phyloP scores from a whole-genome alignment of 2,888 invertebrate species.

The Acrobeloides nanus region DNA sequence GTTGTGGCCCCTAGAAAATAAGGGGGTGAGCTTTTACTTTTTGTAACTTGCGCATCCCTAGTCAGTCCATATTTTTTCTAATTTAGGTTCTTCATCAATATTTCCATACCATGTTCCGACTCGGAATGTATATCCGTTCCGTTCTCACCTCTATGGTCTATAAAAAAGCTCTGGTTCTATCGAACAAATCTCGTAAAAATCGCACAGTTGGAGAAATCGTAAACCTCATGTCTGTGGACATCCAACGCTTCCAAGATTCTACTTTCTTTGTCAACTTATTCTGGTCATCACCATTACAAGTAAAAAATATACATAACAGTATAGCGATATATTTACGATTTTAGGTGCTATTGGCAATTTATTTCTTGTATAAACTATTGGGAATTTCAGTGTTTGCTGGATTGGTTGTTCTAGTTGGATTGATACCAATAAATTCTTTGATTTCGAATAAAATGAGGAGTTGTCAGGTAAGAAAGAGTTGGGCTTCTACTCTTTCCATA shows the following conservation, averaged over 20 bases:
- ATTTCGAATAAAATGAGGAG: conserved; percentile 47
- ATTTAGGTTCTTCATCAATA: conserved; percentile 68
- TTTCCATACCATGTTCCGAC: conserved; percentile 71
- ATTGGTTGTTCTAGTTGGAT: conserved; percentile 82
- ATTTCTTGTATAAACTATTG: conserved; percentile 57
- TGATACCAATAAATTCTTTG: conserved; percentile 62
- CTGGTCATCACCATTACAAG: conserved; percentile 54
- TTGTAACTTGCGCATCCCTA: no score
- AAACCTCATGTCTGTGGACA: conserved; percentile 60
- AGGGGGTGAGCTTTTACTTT: no score
- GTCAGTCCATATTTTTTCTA: no score
- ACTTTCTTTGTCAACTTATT: conserved; percentile 53
- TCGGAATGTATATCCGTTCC: conserved; percentile 71
- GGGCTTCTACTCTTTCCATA: no score
- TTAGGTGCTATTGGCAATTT: conserved; percentile 42
- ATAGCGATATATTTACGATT: no score
- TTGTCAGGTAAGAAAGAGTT: conserved; percentile 40
- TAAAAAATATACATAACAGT: no score
- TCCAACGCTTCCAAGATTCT: conserved; percentile 56
- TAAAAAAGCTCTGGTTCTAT: conserved; percentile 55
- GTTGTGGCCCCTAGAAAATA: no score
- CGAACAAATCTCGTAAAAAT: conserved; percentile 56
- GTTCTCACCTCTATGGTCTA: conserved; percentile 51
- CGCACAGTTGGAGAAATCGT: conserved; percentile 61
- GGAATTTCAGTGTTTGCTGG: conserved; percentile 81